Evolutionary conservation across 2,888 invertebrate genomes (phyloP), one percentile per base, ranked within the genome.

Genomic region (Petrophora chlorosata): DNA sequence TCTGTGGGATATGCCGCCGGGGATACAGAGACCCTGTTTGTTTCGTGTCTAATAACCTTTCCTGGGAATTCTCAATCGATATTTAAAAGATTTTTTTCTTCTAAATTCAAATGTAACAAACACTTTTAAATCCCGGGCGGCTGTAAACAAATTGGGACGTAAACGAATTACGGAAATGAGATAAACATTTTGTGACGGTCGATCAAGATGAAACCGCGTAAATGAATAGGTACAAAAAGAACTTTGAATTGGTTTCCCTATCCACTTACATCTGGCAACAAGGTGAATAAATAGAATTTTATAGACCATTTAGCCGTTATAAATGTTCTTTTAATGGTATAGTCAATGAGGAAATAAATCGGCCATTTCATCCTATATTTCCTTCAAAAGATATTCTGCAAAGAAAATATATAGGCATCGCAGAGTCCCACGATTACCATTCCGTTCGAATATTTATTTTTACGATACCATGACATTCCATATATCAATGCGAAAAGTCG

Each of bases 311-410:
- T 10, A 10, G 17, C 42, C 16, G 47, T 51, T 56, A 56, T 59
- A 61, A 65, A 65, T 65, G 59, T 26, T 33, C 59, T 61, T 65
- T 70, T 65, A 65, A 67, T 63, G 62, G 59, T 51, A 17, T 17
- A 46, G 52, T 56, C 58, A 48, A 32, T 26, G 36, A 38, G 12
- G 12, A 29, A 28, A 51, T 51, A 36, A 61, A 64, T 55, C 25
- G 13, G 19, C 13, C 10, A 59, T 32, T 19, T 14, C 2, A 57
- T 32, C 22, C 19, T 23, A 35, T 36, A 25, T 29, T 35, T 22
- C 38, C 33, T 22, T 33, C 16, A 14, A 32, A 28, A 33, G 10
- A 38, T 33, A 30, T 35, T 13, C 22, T 29, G 16, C 22, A 35
- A 16, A 38, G 19, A 19, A 26, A 25, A 26, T 15, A 26, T 36